Evolutionary conservation across 2,113 vertebrate species (phyloP).

Genomic region (Spermophilus dauricus): DNA sequence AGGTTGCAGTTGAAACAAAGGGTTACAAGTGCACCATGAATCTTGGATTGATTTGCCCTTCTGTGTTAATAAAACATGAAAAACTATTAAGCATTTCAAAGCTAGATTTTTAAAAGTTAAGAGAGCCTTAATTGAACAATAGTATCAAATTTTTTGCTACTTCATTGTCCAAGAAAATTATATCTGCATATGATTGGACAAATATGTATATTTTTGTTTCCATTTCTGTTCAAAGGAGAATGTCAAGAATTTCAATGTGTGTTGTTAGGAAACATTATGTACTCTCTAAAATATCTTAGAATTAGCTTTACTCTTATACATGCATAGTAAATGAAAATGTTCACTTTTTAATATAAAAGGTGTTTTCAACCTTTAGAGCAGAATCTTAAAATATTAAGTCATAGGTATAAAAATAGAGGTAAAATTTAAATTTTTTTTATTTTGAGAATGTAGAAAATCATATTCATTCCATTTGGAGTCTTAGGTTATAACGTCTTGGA

Average conservation of each 20-base stretch:
- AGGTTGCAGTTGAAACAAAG: constrained; percentile 23
- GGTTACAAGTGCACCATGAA: not conserved
- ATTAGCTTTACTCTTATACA: not conserved
- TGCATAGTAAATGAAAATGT: not conserved
- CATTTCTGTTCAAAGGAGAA: not conserved
- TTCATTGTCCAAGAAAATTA: not conserved
- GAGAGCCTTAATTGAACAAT: not conserved
- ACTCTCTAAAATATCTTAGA: not conserved
- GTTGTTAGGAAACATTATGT: not conserved
- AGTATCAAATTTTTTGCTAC: not conserved
- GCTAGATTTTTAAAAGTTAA: not conserved
- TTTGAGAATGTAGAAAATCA: constrained; percentile 50
- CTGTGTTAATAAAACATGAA: not conserved
- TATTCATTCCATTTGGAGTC: constrained; percentile 34
- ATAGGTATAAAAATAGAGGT: not conserved
- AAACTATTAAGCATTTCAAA: constrained; percentile 22
- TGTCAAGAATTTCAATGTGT: not conserved
- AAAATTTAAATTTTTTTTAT: constrained; percentile 59
- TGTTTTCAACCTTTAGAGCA: constrained; percentile 21
- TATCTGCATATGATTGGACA: not conserved
- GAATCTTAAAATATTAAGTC: constrained; percentile 20
- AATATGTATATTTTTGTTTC: not conserved
- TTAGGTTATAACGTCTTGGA: constrained; percentile 22
- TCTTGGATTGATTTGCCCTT: not conserved
- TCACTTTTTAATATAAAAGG: constrained; percentile 24